A percentile compares a stretch with the other conserved stretches of the same genome.
These are phyloP conservation scores for Lampris megalopsis DNA, from an alignment of 2,113 vertebrate species.

Conservation along the genomic window DNA sequence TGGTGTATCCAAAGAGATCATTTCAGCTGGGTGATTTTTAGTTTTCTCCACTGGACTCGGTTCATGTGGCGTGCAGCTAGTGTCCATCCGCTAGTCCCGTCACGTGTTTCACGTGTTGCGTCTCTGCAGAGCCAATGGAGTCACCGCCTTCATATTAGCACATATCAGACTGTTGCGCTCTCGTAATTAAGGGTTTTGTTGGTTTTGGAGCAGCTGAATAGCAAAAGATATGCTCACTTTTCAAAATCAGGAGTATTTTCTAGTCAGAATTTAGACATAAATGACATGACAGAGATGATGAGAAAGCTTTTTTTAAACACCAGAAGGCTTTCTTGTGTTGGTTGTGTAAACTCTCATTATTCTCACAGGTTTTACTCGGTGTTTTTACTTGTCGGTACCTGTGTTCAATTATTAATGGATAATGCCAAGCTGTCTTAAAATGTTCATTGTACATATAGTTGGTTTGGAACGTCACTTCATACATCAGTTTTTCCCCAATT, in stretches of 20 bases:
- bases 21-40: conserved; percentile 25
- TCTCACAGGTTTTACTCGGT: conserved; percentile 12
- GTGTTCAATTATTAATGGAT: conserved; percentile 27
- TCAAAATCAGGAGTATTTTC: conserved; percentile 29
- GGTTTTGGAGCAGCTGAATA: not conserved
- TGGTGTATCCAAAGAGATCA: conserved; percentile 64
- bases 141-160: not conserved
- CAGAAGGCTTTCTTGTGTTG: conserved; percentile 54
- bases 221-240: conserved; percentile 21
- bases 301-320: conserved; percentile 27
- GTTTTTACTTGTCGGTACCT: conserved; percentile 28
- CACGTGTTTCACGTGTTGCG: not conserved
- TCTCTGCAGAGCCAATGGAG: not conserved
- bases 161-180: not conserved
- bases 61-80: not conserved
- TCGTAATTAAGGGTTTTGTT: conserved; percentile 20
- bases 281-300: conserved; percentile 25
- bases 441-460: conserved; percentile 44
- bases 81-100: not conserved
- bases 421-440: conserved; percentile 23
- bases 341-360: conserved; percentile 27
- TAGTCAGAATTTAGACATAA: conserved; percentile 17
- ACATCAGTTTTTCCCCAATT: conserved; percentile 33
- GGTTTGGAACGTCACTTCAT: conserved; percentile 31
- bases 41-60: not conserved